Evolutionary conservation across 2,113 vertebrate genomes (phyloP).

Genomic region (Capreolus pygargus): DNA sequence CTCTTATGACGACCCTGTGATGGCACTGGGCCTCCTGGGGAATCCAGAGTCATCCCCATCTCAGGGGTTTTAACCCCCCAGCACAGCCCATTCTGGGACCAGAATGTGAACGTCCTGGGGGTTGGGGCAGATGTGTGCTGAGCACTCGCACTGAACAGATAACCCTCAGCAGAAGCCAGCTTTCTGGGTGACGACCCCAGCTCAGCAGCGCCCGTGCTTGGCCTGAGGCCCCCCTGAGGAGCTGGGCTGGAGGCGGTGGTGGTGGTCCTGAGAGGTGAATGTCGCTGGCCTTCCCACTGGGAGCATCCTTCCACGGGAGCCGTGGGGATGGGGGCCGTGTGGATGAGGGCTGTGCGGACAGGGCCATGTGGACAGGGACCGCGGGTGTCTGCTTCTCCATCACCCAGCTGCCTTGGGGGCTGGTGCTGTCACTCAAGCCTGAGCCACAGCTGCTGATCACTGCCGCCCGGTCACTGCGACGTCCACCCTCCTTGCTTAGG

Average conservation of each 20-base stretch:
- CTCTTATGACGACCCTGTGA: neutral
- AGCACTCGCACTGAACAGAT: neutral
- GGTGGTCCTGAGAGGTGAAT: neutral
- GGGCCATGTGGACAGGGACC: neutral
- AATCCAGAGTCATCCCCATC: neutral
- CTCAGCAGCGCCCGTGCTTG: neutral
- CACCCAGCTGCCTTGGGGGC: neutral
- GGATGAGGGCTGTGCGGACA: no score
- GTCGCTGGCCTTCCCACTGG: accelerated
- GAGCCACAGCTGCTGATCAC: neutral
- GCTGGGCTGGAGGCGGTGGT: neutral
- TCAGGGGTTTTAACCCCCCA: neutral
- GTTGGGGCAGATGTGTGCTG: neutral
- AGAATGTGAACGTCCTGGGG: neutral
- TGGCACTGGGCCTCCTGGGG: neutral
- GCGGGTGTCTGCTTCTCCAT: neutral
- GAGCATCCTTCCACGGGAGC: neutral
- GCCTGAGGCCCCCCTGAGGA: neutral
- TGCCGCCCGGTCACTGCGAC: neutral
- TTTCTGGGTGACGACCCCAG: neutral
- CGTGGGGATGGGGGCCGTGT: neutral
- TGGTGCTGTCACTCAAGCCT: neutral
- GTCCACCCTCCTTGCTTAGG: neutral
- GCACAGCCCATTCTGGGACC: neutral
- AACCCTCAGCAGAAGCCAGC: neutral